These are phyloP conservation scores for Eumacrocentrus americanus DNA, from an alignment of 2,888 invertebrate genomes.

Conservation along the genomic window DNA sequence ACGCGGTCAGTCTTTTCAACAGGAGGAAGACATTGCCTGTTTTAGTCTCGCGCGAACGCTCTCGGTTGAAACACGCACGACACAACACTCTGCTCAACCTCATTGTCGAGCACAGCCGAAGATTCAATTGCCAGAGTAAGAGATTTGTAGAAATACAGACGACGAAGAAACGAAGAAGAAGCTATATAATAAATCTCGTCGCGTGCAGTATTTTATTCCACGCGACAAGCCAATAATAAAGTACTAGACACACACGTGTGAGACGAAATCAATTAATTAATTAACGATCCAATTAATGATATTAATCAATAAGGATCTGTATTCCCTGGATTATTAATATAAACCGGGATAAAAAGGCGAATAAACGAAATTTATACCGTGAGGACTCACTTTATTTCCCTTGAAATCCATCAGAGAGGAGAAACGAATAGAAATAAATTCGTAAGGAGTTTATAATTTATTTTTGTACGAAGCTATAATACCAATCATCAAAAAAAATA, in stretches of 20 bases:
- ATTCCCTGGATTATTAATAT: too few species aligned
- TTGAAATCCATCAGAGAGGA: too few species aligned
- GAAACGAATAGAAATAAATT: neutral
- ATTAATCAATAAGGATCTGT: too few species aligned
- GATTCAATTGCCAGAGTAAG: too few species aligned
- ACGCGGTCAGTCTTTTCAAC: constrained; percentile 58
- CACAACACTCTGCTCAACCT: neutral
- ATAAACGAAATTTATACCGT: neutral
- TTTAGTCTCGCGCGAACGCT: constrained; percentile 21
- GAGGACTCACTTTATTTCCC: neutral
- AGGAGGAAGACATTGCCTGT: constrained; percentile 17
- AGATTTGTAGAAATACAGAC: neutral
- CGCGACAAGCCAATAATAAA: too few species aligned
- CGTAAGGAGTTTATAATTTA: constrained; percentile 25
- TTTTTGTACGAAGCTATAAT: constrained; percentile 23
- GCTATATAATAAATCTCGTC: too few species aligned
- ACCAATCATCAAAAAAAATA: neutral
- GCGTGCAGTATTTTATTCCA: too few species aligned
- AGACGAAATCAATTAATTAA: too few species aligned
- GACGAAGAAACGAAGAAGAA: neutral
- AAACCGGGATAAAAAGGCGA: neutral
- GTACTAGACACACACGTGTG: too few species aligned
- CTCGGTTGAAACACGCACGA: neutral
- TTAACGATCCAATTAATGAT: too few species aligned
- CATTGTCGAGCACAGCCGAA: too few species aligned